These are phyloP conservation scores for Mohoua ochrocephala DNA, from an alignment of 2,113 vertebrate genomes.

Conservation along the genomic window DNA sequence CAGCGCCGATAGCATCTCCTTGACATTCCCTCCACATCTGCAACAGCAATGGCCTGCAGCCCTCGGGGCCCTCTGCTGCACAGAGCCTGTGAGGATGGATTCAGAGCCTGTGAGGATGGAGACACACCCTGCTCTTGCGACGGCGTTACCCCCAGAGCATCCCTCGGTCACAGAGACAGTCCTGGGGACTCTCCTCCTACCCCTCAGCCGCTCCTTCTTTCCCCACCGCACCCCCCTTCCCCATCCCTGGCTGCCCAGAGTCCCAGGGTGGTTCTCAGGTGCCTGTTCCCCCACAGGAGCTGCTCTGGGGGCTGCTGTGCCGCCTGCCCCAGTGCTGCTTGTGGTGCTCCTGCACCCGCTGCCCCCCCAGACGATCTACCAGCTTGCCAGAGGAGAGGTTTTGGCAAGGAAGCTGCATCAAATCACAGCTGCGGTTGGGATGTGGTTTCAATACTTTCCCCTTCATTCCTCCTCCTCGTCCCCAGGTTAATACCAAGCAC, in stretches of 20 bases:
- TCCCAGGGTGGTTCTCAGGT: background rate
- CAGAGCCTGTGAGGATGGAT: fast-evolving
- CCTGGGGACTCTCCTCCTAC: background rate
- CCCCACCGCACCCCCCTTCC: fast-evolving
- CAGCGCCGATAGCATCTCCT: background rate
- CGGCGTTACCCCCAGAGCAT: fast-evolving
- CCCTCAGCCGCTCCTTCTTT: background rate
- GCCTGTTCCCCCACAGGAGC: background rate
- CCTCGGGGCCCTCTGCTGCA: fast-evolving
- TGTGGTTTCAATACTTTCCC: conserved; percentile 64
- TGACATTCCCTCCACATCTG: background rate
- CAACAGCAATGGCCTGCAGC: background rate
- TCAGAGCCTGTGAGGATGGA: background rate
- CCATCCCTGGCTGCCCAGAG: background rate
- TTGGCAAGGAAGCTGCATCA: conserved; percentile 58
- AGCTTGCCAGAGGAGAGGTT: conserved; percentile 41
- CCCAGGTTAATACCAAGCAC: conserved; percentile 16
- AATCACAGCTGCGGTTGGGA: conserved; percentile 65
- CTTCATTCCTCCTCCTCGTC: conserved; percentile 52
- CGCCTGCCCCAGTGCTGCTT: background rate
- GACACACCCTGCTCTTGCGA: fast-evolving
- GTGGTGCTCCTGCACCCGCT: background rate
- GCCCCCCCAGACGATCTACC: background rate
- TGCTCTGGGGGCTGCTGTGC: background rate
- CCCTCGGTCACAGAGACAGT: fast-evolving